Evolutionary conservation across 2,797 vertebrate genomes (phyloP), one percentile per base, ranked within the genome.

Genomic region (Aldrovandia affinis): DNA sequence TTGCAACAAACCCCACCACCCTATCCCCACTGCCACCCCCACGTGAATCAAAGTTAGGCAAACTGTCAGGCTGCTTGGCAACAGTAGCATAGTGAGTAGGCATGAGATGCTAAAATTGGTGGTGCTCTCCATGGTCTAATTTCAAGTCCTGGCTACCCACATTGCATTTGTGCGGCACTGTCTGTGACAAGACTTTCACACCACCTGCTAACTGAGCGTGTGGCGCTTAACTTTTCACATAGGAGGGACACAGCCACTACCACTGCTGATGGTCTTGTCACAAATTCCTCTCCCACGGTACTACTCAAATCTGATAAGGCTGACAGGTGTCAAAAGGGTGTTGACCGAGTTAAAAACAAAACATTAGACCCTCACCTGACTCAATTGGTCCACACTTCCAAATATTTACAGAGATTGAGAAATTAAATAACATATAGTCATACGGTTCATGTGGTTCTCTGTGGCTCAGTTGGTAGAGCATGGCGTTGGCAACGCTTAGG

Each of bases 41-140:
- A n/a, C 12, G 47, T 6, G 47, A 50, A 12, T 50, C 47, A 50
- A 50, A 57, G 55, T 52, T 14, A 68, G 63, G 30, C 28, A 68
- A 12, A 30, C 28, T 15, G 36, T 14, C 70, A 39, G 70, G 39
- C 54, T 83, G 70, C 73, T 6, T 79, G 83, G 82, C 77, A 79
- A 78, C 70, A 63, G 55, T 20, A 50, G 25, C 73, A 44, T 1
- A 6, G 9, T 77, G 73, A 83, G 10, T 63, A 39, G 33, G 63
- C 68, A 52, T 12, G 50, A 73, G n/a, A 54, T 42, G 54, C 52
- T 75, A 59, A 33, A 68, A n/a, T 42, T 28, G 77, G 73, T 42
- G 33, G 20, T 4, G 82, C 18, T 83, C 25, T 57, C 68, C n/a
- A 25, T 9, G 42, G 28, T 28, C 28, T 18, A 28, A 39, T 42